Evolutionary conservation across 1,140 invertebrate species (phyloP), one percentile per base, ranked within the genome.

Genomic region (Dufourea novaeangliae): DNA sequence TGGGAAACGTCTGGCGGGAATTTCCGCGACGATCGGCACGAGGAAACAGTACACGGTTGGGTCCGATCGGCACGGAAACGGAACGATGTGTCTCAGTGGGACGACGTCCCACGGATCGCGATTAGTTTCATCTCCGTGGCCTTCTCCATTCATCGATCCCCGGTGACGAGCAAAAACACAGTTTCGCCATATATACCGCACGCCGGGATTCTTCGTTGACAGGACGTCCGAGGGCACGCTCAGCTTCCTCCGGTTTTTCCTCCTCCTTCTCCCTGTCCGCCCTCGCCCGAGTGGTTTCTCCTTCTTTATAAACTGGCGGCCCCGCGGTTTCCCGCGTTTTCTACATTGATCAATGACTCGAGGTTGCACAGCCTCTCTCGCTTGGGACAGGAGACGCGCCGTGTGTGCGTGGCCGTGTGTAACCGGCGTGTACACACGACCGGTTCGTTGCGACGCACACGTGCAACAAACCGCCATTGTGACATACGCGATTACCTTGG

Each of bases 401-500:
- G 59, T 67, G 34, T 56, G 66, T 41, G 74, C 69, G 27, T 17
- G n/a, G 37, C 25, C 20, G 46, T 25, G 50, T 17, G 50, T 25
- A 25, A 52, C 25, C 50, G 50, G 62, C 62, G 71, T 63, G 70
- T 50, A 50, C 39, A 66, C 70, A 44, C 37, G 79, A 79, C 64
- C 66, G 62, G 78, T 78, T 46, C 76, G 57, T 41, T 27, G 37
- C 25, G 67, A 79, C 80, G 78, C 75, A 76, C 81, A 70, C 80
- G 72, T 76, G 82, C 64, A 57, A 17, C 20, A n/a, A n/a, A n/a
- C 20, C 70, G 61, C 44, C 78, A 80, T 92, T 92, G 90, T 89
- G 90, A 92, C 90, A 91, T 91, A 92, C 87, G 88, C 83, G 89
- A 91, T 91, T 90, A 89, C 91, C 90, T 92, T 92, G 91, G 88